Base-by-base conservation (phyloP, 2,888 invertebrate genomes). In the Lathronympha strigana region DNA sequence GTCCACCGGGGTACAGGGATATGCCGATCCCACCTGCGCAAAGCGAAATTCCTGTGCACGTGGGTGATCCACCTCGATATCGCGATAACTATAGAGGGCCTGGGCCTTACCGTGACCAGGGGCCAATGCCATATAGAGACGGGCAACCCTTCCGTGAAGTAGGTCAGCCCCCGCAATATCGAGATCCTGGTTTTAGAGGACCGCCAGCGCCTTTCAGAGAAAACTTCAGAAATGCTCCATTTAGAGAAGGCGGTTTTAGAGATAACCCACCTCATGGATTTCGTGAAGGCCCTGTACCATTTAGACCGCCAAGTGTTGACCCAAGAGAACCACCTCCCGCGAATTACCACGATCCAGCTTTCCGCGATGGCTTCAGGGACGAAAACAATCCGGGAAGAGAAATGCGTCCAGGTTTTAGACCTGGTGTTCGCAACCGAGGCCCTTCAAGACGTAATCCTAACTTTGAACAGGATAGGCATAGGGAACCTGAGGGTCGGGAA, bases 401-500 rank as follows among this genome's bases (percentile, higher is more conserved):
- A 58, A 69, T 76, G 66, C 81, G 89, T 23, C 73, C 87, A 31
- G 84, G 85, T 5, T 86, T 80, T 73, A 81, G 89, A 57, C 73
- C 84, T 55, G 81, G 72, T 71, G 71, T 76, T 54, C 85, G 89
- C 19, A 85, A 67, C 70, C 80, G 89, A 69, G 84, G 82, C 15
- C 83, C 77, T 1, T 80, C 86, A 21, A 82, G 92, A 67, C 87
- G 91, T 21, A 86, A 87, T 76, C 80, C 80, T 40, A 86, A 83
- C 74, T 57, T 73, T n/a, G 90, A 91, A 63, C 81, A 83, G 67
- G 88, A 88, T 23, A 83, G 87, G 69, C 87, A 88, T 55, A 76
- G 92, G 61, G 93, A 93, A 43, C 83, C 86, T 72, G 82, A 91
- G 70, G 85, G 82, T 67, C 79, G n/a, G n/a, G n/a, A n/a, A n/a